phyloP scores from a whole-genome alignment of 2,113 vertebrate species.

The Halcyon malimbica region DNA sequence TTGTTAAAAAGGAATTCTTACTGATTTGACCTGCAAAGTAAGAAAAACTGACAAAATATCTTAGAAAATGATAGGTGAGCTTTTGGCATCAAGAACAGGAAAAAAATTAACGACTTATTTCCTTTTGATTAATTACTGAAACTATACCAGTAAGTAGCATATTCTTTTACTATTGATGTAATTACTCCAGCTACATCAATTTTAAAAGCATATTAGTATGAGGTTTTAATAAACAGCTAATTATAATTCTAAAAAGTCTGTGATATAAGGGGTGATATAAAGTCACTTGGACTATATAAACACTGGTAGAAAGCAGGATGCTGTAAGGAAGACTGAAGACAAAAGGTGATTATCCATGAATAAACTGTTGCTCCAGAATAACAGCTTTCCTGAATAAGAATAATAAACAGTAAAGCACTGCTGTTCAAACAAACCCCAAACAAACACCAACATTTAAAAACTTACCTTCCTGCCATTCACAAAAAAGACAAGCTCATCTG shows the following conservation, averaged over 20 bases:
- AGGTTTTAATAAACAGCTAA: neutral
- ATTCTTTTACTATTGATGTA: neutral
- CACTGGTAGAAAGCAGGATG: neutral
- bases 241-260: neutral
- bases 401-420: neutral
- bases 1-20: neutral
- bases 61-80: neutral
- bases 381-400: neutral
- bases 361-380: neutral
- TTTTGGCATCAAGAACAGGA: neutral
- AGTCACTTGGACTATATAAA: neutral
- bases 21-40: neutral
- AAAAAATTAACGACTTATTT: neutral
- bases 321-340: neutral
- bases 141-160: neutral
- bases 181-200: neutral
- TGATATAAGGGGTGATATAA: neutral
- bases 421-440: neutral
- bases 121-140: neutral
- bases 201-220: neutral
- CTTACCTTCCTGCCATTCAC: slow-evolving; percentile 75
- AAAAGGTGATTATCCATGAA: neutral
- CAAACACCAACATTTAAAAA: neutral
- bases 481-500: slow-evolving; percentile 69
- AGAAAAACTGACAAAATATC: neutral